A percentile compares a stretch with the other conserved stretches of the same genome.
Conservation (phyloP, 2,888 invertebrate genomes). For the Poecilobothrus nobilitatus region DNA sequence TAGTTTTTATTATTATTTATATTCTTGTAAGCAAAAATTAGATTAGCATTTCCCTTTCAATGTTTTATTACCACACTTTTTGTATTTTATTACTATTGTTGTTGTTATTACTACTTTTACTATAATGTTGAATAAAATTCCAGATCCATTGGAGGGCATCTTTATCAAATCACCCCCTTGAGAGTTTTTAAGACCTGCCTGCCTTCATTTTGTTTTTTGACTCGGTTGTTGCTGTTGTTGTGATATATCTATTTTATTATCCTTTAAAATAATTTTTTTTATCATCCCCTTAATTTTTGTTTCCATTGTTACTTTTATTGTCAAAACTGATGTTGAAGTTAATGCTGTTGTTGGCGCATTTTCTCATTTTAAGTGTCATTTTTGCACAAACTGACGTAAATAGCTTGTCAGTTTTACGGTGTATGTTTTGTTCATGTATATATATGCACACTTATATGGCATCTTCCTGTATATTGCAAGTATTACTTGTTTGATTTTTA, state of each 20-base stretch:
- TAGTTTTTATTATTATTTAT: neutral
- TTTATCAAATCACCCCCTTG: constrained; percentile 4
- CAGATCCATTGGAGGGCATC: neutral
- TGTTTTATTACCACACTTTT: neutral
- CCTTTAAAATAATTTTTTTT: too few species aligned
- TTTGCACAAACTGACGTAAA: neutral
- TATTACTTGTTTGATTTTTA: too few species aligned
- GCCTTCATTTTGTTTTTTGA: too few species aligned
- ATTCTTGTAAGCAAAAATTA: neutral
- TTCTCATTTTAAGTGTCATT: constrained; percentile 1
- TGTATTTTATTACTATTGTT: too few species aligned
- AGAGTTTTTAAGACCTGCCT: neutral
- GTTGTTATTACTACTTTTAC: neutral
- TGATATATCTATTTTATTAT: too few species aligned
- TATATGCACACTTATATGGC: neutral
- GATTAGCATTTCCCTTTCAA: neutral
- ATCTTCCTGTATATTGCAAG: too few species aligned
- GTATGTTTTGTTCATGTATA: neutral
- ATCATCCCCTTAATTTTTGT: too few species aligned
- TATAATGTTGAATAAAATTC: neutral
- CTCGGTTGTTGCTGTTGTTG: too few species aligned
- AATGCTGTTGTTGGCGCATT: constrained; percentile 6
- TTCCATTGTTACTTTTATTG: too few species aligned
- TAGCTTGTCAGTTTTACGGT: neutral
- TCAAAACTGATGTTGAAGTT: neutral